Base-by-base conservation (phyloP, 2,797 vertebrate species). In the Rhyacichthys aspro region DNA sequence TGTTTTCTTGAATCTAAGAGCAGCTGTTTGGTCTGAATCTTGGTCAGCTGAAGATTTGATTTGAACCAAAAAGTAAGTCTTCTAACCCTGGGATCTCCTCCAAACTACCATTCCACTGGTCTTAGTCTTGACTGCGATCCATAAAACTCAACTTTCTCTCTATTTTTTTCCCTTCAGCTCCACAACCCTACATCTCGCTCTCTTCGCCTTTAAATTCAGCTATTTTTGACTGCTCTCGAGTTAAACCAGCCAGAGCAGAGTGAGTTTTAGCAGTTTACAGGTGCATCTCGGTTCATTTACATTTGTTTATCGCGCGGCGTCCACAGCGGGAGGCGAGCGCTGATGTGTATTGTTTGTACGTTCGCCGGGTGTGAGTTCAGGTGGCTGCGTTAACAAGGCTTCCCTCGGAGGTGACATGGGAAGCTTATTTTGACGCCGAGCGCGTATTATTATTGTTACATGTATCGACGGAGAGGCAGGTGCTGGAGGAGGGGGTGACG, bases 381-480 rank as follows among this genome's bases (percentile, higher is more conserved):
- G 83, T 86, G 90, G 81, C 72, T 23, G 78, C 56, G 81, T 76
- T 89, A 89, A 90, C 85, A 74, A 91, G 88, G 75, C 76, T 73
- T 76, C 67, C 71, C 82, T 78, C 64, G 0, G 71, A 80, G 88
- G 83, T 81, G 88, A 85, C 73, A 74, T 67, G 75, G 57, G 54
- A 69, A 60, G 75, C 67, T 86, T 86, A 81, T 86, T 83, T 83
- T 85, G 74, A 85, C 86, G 86, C 79, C 86, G 86, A 79, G 82
- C 69, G 67, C 39, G 9, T 84, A 70, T 82, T 84, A 72, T 82
- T 82, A 67, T 81, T 88, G 88, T 87, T 86, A 84, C 76, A 82
- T 89, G 87, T 90, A 88, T 85, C 88, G 78, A 81, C 78, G 59
- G 78, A 88, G 83, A 64, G 33, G 32, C 87, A 85, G 90, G 87